These are phyloP conservation scores for Pipistrellus pipistrellus DNA, from an alignment of 2,797 vertebrate genomes.

Conservation along the genomic window DNA sequence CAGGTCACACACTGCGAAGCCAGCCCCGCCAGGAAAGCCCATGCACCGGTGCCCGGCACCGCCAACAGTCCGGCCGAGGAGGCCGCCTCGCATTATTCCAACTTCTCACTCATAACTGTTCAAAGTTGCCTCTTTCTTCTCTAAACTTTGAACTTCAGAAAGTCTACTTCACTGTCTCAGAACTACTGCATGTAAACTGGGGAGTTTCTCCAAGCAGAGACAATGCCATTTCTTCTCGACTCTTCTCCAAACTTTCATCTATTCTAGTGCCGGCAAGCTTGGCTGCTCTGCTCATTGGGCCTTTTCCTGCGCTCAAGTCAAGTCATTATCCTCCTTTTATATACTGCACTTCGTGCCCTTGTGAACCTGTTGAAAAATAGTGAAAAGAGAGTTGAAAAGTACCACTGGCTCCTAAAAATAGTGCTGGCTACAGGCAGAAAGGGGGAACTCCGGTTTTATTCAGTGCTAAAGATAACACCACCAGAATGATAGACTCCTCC, in stretches of 20 bases:
- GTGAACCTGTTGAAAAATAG: slow-evolving; percentile 95
- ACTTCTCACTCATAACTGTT: background rate
- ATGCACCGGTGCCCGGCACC: fast-evolving
- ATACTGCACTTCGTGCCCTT: slow-evolving; percentile 96
- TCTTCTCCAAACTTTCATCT: slow-evolving; percentile 89
- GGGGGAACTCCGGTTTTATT: slow-evolving; percentile 95
- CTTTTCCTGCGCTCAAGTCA: slow-evolving; percentile 91
- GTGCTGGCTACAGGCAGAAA: slow-evolving; percentile 93
- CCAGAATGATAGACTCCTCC: slow-evolving; percentile 99
- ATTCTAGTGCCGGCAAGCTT: slow-evolving; percentile 89
- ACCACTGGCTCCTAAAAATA: slow-evolving; percentile 94
- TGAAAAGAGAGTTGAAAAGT: slow-evolving; percentile 95
- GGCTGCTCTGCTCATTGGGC: slow-evolving; percentile 91
- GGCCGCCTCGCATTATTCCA: background rate
- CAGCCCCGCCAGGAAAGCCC: background rate
- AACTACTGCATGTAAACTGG: slow-evolving; percentile 84
- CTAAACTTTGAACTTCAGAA: slow-evolving; percentile 72
- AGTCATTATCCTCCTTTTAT: slow-evolving; percentile 95
- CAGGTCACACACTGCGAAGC: background rate
- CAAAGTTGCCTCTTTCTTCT: slow-evolving; percentile 65
- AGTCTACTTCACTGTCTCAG: slow-evolving; percentile 14
- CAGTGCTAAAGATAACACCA: slow-evolving; percentile 97
- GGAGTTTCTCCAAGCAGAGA: slow-evolving; percentile 80
- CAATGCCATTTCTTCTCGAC: slow-evolving; percentile 86
- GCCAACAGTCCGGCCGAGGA: fast-evolving